phyloP scores from a whole-genome alignment of 2,113 vertebrate species.

The Paraplagusia blochii region DNA sequence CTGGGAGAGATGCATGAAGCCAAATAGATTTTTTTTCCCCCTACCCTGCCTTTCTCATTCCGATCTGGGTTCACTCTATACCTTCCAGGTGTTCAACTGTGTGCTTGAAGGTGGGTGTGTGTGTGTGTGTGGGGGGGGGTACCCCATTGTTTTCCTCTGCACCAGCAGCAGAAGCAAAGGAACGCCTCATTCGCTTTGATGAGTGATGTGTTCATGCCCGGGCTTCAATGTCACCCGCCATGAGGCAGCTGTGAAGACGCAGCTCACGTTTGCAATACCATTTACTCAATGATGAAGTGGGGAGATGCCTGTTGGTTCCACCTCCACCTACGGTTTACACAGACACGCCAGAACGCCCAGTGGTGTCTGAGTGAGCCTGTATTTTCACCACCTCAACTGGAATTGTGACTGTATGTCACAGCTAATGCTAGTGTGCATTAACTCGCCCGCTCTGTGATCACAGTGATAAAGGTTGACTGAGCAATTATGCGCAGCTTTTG shows the following conservation, averaged over 20 bases:
- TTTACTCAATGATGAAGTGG: conserved; percentile 69
- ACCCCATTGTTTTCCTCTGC: conserved; percentile 57
- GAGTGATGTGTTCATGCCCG: conserved; percentile 69
- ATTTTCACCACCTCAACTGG: conserved; percentile 45
- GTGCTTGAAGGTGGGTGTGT: conserved; percentile 16
- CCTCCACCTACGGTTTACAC: conserved; percentile 46
- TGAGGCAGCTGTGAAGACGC: conserved; percentile 68
- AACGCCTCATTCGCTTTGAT: conserved; percentile 71
- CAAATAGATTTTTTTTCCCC: conserved; percentile 42
- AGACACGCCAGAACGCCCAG: conserved; percentile 20
- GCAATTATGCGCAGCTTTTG: conserved; percentile 41
- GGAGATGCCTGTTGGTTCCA: conserved; percentile 59
- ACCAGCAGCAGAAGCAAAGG: conserved; percentile 44
- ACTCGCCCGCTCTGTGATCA: conserved; percentile 51
- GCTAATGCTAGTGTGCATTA: conserved; percentile 53
- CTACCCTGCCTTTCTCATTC: conserved; percentile 4
- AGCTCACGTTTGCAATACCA: conserved; percentile 59
- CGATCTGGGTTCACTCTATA: conserved; percentile 43
- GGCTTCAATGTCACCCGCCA: conserved; percentile 70
- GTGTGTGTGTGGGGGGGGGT: conserved; percentile 7
- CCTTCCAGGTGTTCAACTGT: conserved; percentile 65
- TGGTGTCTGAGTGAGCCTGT: conserved; percentile 32
- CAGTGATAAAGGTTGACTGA: conserved; percentile 53
- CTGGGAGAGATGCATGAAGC: conserved; percentile 53
- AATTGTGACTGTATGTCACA: conserved; percentile 52